Evolutionary conservation across 2,797 vertebrate species (phyloP), one percentile per base, ranked within the genome.

Genomic region (Selene dorsalis): DNA sequence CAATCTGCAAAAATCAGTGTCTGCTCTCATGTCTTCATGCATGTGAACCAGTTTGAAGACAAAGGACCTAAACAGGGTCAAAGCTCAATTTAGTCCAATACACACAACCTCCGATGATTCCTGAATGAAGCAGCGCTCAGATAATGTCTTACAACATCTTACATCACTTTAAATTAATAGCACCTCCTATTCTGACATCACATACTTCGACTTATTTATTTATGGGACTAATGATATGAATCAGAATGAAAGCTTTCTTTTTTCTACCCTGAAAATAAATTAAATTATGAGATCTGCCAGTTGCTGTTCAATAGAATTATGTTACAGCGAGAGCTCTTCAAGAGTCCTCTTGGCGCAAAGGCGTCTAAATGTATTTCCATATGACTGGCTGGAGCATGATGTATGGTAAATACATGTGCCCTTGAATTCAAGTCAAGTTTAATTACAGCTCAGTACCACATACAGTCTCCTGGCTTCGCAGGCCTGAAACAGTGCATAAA

Each of bases 281-380:
- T 88, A 89, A 80, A 89, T 93, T 87, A 91, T 88, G 79, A 80
- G 80, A 90, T 74, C 80, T 92, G 88, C 87, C 89, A 94, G 85
- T 82, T 90, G 85, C 56, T 84, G 75, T 80, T 87, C 65, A 86
- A 82, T 11, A 60, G 79, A 92, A 80, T 94, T 87, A 89, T 86
- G 84, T 82, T 85, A 24, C 35, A 68, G 13, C 50, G 93, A 93
- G 87, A 91, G 87, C 83, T 91, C 90, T 84, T 82, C 89, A 84
- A 90, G 84, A 77, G 68, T 88, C 88, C 84, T 89, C 74, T 75
- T 89, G 92, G 89, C 83, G 75, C 64, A 91, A 71, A 87, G 20
- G 82, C 87, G 86, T 83, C 84, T 78, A 79, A 78, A 45, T 60
- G 80, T 74, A 75, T 85, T 63, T 86, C 56, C 32, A 64, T 65